phyloP scores from a whole-genome alignment of 2,797 vertebrate species.

The Galago senegalensis region DNA sequence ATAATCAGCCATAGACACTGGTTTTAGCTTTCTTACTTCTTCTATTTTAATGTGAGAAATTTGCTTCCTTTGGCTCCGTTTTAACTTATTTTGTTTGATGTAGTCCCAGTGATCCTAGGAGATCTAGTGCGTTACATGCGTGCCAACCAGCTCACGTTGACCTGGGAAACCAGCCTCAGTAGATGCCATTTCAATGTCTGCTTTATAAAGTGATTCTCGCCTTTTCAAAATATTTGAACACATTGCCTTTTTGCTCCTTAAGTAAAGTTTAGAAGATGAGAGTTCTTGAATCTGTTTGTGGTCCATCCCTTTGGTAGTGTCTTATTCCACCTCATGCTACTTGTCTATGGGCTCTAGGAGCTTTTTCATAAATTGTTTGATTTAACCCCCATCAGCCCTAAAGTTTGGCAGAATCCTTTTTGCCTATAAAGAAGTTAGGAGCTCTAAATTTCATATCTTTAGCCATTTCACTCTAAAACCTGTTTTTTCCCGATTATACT shows the following conservation, averaged over 20 bases:
- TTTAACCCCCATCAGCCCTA: neutral
- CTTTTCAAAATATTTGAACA: neutral
- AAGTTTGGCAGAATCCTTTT: neutral
- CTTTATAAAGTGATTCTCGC: neutral
- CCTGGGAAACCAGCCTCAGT: neutral
- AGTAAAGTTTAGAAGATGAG: neutral
- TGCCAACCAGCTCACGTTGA: neutral
- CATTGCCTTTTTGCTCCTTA: neutral
- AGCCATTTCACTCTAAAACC: neutral
- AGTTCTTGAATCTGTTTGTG: neutral
- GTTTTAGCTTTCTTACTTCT: conserved; percentile 33
- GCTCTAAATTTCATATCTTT: neutral
- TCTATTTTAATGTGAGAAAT: conserved; percentile 15
- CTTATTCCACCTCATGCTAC: neutral
- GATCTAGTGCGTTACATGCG: neutral
- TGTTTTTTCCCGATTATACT: neutral
- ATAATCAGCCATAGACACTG: neutral
- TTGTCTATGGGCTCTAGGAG: neutral
- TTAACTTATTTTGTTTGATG: neutral
- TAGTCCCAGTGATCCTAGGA: neutral
- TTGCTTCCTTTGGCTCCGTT: neutral
- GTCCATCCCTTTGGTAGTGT: neutral
- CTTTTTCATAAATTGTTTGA: neutral
- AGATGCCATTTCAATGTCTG: neutral
- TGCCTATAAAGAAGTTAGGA: neutral